phyloP scores from a whole-genome alignment of 2,888 invertebrate genomes.

The Aphodius sticticus region DNA sequence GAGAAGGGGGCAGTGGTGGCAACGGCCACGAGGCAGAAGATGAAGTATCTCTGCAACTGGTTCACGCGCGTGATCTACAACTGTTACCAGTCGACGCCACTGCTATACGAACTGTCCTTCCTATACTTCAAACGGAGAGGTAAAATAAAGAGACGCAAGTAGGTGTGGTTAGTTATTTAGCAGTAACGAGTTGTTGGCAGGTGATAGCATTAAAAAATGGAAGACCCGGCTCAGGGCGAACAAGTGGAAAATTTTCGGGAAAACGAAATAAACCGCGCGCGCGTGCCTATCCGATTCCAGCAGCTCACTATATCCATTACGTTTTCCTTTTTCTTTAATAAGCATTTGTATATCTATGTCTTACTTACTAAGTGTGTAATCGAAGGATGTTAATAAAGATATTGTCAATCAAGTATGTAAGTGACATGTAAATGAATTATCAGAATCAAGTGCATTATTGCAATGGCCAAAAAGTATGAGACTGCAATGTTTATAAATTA shows the following conservation, averaged over 20 bases:
- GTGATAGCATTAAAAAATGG: neutral
- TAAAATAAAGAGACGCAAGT: conserved; percentile 12
- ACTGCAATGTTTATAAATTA: too few relatives aligned
- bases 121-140: conserved; percentile 55
- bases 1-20: conserved; percentile 63
- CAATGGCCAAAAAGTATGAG: neutral
- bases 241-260: conserved; percentile 12
- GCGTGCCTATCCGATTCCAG: neutral
- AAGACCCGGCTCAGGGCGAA: neutral
- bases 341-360: conserved; percentile 7
- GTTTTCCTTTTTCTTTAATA: neutral
- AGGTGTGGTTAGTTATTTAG: neutral
- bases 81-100: conserved; percentile 58
- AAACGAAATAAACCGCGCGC: conserved; percentile 13
- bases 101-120: conserved; percentile 63
- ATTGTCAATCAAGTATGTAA: neutral
- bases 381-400: neutral
- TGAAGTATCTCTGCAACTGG: conserved; percentile 62
- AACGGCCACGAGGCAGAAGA: conserved; percentile 55
- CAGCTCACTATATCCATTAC: neutral
- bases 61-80: conserved; percentile 56
- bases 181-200: conserved; percentile 13
- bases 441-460: neutral
- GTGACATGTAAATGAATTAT: neutral
- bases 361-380: neutral